Evolutionary conservation across 1,140 invertebrate species (phyloP), one percentile per base, ranked within the genome.

Genomic region (Anagrus nilaparvatae): DNA sequence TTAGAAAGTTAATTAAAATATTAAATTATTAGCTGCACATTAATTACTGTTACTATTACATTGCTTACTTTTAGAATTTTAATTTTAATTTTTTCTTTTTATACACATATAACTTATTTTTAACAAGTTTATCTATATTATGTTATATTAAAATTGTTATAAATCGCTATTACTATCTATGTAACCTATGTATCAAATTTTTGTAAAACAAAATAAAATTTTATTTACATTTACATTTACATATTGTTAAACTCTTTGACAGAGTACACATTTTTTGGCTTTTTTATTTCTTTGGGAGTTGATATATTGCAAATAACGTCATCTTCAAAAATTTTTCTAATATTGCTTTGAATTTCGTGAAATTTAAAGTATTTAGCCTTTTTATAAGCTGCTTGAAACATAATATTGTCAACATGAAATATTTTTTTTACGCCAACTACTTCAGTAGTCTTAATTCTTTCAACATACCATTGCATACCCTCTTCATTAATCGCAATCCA

Each of bases 401-500:
- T 32, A 18, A 32, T 19, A 17, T 32, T 32, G n/a, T 32, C 31
- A 18, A 32, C 17, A 32, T 18, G 4, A 10, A 32, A 32, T 8
- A 32, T 18, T 32, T 7, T 32, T 32, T 32, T 32, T 4, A 3
- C 16, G 31, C 16, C 31, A 32, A 18, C 7, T 32, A 18, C 4
- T 18, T 18, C 16, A 32, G 3, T 18, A 18, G 10, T 32, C 20
- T 32, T 32, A 32, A 32, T 32, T 32, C 20, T 18, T 4, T 18
- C 31, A 18, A 32, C 31, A 5, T 32, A 32, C 31, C 31, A 32
- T 5, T 32, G 7, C 7, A 3, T 6, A 1, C 16, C 31, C 31
- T 32, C 31, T 18, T 32, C 31, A 3, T 32, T 32, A 12, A 32
- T 9, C 20, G 31, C 31, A 32, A 32, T 9, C 31, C 31, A 32